Percentiles rank a stretch among this genome's conserved stretches.
Evolutionary conservation across 2,113 vertebrate species (phyloP).

Genomic region (Dunckerocampus dactyliophorus): DNA sequence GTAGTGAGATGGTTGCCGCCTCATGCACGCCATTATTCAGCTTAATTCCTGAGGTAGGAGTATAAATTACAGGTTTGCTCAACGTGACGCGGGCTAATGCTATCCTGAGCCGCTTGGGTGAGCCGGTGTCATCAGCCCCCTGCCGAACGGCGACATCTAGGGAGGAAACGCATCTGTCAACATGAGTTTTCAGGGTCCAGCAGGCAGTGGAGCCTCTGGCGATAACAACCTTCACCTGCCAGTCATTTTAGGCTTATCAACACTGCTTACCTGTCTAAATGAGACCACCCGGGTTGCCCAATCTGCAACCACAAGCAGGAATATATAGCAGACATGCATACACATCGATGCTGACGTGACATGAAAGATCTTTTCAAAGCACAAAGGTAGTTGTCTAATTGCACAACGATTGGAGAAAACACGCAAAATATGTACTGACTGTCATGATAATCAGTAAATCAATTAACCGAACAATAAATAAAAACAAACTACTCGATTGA

Average conservation of each 20-base stretch:
- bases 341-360: neutral
- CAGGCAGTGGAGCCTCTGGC: slow-evolving; percentile 49
- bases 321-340: neutral
- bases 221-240: slow-evolving; percentile 51
- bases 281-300: slow-evolving; percentile 32
- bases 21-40: slow-evolving; percentile 54
- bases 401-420: no score
- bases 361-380: neutral
- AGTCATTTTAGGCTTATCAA: slow-evolving; percentile 60
- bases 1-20: slow-evolving; percentile 12
- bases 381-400: neutral
- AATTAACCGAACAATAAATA: no score
- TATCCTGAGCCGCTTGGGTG: slow-evolving; percentile 32
- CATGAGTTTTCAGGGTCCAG: slow-evolving; percentile 71
- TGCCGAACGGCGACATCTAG: slow-evolving; percentile 30
- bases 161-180: slow-evolving; percentile 63
- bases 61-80: slow-evolving; percentile 66
- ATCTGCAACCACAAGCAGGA: slow-evolving; percentile 10
- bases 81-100: slow-evolving; percentile 41
- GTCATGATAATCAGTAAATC: no score
- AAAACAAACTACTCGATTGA: no score
- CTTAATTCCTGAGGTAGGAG: slow-evolving; percentile 46
- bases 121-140: slow-evolving; percentile 56
- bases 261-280: slow-evolving; percentile 24
- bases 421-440: no score